Conservation (phyloP, 2,888 invertebrate genomes). For the Willowsia nigromaculata region DNA sequence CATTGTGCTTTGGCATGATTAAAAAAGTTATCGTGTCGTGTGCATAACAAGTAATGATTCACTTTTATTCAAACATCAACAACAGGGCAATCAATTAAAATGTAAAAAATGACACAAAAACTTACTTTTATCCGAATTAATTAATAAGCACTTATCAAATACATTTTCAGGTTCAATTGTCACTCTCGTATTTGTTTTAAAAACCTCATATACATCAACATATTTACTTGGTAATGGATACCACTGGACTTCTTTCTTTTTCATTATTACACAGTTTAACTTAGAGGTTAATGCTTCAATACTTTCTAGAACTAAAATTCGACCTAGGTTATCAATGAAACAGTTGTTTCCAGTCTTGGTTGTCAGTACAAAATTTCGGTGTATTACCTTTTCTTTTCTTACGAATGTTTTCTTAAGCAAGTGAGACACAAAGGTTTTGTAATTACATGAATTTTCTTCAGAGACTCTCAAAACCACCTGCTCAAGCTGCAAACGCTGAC, state of each 20-base stretch:
- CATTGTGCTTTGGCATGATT: too few species aligned
- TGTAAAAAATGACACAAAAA: too few species aligned
- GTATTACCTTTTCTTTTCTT: background rate
- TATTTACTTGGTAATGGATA: background rate
- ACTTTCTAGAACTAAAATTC: background rate
- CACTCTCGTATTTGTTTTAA: too few species aligned
- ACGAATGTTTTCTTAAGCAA: too few species aligned
- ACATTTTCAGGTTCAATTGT: too few species aligned
- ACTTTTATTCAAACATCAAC: too few species aligned
- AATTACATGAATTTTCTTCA: background rate
- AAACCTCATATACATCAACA: background rate
- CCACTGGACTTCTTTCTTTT: background rate
- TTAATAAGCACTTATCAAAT: too few species aligned
- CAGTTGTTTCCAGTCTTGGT: background rate
- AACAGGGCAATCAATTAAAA: too few species aligned
- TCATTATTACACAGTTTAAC: background rate
- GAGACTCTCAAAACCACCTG: constrained; percentile 60
- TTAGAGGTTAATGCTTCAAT: background rate
- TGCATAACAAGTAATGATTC: too few species aligned
- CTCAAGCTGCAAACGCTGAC: constrained; percentile 6
- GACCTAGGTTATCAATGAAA: background rate
- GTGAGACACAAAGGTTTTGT: too few species aligned
- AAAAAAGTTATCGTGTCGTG: too few species aligned
- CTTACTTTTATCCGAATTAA: too few species aligned
- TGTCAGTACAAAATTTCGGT: background rate